Conservation (phyloP, 2,888 invertebrate genomes). For the Neuroscelio doddi region DNA sequence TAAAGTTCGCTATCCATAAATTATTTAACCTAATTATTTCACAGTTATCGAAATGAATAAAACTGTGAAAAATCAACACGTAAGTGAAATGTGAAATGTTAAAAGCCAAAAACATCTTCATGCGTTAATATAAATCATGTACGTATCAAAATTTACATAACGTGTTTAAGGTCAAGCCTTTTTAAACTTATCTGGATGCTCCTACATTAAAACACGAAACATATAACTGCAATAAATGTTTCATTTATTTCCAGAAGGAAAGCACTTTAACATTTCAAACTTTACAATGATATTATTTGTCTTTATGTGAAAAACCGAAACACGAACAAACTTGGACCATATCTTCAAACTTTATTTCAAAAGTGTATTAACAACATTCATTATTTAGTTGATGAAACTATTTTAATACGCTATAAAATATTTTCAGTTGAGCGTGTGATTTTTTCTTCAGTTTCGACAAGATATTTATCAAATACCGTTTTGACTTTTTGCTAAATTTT, state of each 20-base stretch:
- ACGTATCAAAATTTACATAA: background rate
- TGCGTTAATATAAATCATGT: background rate
- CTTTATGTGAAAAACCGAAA: background rate
- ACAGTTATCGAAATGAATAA: background rate
- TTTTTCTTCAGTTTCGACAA: background rate
- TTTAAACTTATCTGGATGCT: too few species aligned
- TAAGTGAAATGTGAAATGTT: background rate
- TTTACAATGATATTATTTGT: too few species aligned
- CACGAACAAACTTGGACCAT: background rate
- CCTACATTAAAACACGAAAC: too few species aligned
- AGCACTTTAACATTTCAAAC: background rate
- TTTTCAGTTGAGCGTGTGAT: background rate
- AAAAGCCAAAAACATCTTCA: background rate
- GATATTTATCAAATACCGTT: constrained; percentile 2
- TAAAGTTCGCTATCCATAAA: background rate
- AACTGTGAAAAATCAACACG: background rate
- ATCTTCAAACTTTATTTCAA: background rate
- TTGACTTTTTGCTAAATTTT: background rate
- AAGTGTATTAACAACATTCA: background rate
- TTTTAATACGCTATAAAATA: constrained; percentile 1
- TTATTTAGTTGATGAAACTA: background rate
- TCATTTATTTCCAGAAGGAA: background rate
- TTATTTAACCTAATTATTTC: background rate
- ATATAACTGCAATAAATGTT: too few species aligned
- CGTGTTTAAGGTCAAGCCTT: too few species aligned